Percentiles rank a stretch among this genome's conserved stretches.
Conservation (phyloP, 2,888 invertebrate species). For the Agrilus mali region DNA sequence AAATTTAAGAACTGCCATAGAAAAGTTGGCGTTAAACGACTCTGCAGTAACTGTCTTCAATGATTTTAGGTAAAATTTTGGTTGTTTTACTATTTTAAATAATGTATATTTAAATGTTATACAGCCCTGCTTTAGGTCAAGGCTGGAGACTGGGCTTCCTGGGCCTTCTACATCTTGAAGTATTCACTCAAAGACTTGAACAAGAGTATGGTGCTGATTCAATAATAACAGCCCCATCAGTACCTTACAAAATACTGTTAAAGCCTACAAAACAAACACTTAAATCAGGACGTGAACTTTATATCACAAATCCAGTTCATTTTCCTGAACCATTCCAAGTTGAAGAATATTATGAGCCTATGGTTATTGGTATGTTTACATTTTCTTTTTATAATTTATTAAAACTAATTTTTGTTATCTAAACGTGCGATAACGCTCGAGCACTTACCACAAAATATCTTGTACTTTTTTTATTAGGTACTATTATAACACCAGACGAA, state of each 20-base stretch:
- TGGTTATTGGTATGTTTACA: constrained; percentile 53
- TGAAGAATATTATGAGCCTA: constrained; percentile 71
- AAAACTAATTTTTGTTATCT: not conserved
- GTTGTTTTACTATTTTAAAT: not conserved
- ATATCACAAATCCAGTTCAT: constrained; percentile 62
- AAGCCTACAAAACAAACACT: constrained; percentile 59
- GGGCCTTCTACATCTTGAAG: constrained; percentile 77
- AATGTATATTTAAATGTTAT: constrained; percentile 7
- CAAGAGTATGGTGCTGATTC: constrained; percentile 76
- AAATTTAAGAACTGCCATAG: constrained; percentile 66
- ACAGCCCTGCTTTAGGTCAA: constrained; percentile 73
- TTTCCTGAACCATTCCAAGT: constrained; percentile 57
- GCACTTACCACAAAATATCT: not conserved
- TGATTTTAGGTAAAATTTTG: constrained; percentile 61
- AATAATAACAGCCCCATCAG: constrained; percentile 74
- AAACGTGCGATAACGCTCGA: not conserved
- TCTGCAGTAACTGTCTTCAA: constrained; percentile 71
- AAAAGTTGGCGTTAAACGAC: constrained; percentile 88
- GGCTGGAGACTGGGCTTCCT: constrained; percentile 84
- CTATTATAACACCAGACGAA: constrained; percentile 75
- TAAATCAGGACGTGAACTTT: constrained; percentile 45
- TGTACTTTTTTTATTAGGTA: constrained; percentile 41
- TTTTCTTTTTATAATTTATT: not conserved
- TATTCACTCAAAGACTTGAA: constrained; percentile 72
- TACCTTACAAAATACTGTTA: constrained; percentile 71